These are phyloP conservation scores for Pristionchus fissidentatus DNA, from an alignment of 2,888 invertebrate genomes.

Conservation along the genomic window DNA sequence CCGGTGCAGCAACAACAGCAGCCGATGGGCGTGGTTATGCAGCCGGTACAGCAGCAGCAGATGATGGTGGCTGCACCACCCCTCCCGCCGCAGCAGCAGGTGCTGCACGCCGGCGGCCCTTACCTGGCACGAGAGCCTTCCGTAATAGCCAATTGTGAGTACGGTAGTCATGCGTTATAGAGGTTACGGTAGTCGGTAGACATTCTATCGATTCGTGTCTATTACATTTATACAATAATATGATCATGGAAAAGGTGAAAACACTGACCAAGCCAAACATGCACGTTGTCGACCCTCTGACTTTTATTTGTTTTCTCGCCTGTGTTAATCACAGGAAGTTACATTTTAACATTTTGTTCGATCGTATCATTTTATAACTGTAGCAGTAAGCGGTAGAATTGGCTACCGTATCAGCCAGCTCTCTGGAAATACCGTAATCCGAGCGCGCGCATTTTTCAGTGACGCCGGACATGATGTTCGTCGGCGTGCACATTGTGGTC, in stretches of 20 bases:
- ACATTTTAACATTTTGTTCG: too few species aligned
- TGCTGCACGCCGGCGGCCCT: not conserved
- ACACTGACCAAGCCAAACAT: too few species aligned
- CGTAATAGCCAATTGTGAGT: not conserved
- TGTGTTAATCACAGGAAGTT: too few species aligned
- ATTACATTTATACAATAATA: not conserved
- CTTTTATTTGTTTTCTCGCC: not conserved
- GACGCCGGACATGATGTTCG: constrained; percentile 55
- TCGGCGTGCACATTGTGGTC: constrained; percentile 57
- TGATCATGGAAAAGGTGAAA: too few species aligned
- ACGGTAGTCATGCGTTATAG: not conserved
- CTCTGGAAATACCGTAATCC: not conserved
- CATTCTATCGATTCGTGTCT: not conserved
- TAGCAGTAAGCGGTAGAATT: too few species aligned
- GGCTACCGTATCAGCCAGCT: not conserved
- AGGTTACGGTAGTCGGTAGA: not conserved
- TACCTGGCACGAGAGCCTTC: not conserved
- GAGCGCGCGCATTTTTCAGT: not conserved
- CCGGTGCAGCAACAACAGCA: constrained; percentile 9
- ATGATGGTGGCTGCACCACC: constrained; percentile 1
- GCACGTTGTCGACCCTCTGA: too few species aligned
- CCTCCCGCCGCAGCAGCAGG: not conserved
- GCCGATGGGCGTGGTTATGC: not conserved
- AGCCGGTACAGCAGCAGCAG: constrained; percentile 2
- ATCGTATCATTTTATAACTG: too few species aligned